Percentiles rank a stretch among this genome's conserved stretches.
phyloP scores from a whole-genome alignment of 2,797 vertebrate species.

The Columba guinea region DNA sequence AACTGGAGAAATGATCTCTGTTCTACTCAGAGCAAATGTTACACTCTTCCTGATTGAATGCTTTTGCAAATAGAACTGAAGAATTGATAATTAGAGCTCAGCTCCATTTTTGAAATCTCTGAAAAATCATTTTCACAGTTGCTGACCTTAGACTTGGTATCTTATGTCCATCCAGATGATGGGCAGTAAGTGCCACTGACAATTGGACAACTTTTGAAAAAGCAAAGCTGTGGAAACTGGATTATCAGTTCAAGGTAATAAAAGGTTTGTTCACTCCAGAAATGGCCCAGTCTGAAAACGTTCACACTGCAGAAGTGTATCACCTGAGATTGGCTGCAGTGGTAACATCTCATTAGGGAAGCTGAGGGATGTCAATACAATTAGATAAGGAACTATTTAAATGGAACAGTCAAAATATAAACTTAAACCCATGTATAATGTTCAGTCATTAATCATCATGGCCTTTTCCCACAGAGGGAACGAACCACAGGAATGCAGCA shows the following conservation, averaged over 20 bases:
- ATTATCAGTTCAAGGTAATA: neutral
- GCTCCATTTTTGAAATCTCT: neutral
- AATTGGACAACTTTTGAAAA: neutral
- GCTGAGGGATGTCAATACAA: neutral
- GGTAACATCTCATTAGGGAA: neutral
- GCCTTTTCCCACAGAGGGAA: neutral
- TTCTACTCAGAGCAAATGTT: neutral
- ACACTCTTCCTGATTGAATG: neutral
- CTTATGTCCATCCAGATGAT: neutral
- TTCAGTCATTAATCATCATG: neutral
- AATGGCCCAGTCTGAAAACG: neutral
- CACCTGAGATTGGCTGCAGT: too few relatives aligned
- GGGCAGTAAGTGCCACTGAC: neutral
- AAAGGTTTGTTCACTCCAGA: neutral
- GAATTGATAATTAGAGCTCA: neutral
- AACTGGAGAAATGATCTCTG: neutral
- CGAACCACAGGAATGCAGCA: neutral
- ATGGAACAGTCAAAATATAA: neutral
- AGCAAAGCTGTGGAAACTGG: neutral
- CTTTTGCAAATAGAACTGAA: neutral
- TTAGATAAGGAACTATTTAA: neutral
- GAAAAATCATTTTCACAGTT: neutral
- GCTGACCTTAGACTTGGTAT: neutral
- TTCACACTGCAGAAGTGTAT: neutral
- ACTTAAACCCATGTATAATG: fast-evolving